Percentiles rank a stretch among this genome's conserved stretches.
These are phyloP conservation scores for Coracias cyanogaster DNA, from an alignment of 2,797 vertebrate species.

Conservation along the genomic window DNA sequence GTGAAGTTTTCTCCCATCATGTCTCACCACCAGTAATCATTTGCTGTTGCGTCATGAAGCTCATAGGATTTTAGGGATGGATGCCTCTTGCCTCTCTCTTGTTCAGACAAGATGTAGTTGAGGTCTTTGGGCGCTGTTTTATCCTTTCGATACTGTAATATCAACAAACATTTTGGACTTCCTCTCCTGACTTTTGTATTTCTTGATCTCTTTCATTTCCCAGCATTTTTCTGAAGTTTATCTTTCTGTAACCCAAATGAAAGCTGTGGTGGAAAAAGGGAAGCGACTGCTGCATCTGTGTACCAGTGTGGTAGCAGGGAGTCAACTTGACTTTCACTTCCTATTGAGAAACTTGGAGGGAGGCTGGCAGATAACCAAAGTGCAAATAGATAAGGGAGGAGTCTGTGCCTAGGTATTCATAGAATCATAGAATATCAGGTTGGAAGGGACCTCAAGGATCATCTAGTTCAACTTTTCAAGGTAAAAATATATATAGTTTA, in stretches of 20 bases:
- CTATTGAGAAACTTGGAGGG: neutral
- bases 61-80: neutral
- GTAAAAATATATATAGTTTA: too few species aligned
- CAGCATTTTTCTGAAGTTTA: neutral
- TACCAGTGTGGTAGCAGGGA: neutral
- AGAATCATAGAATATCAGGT: too few species aligned
- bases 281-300: neutral
- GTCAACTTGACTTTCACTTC: slow-evolving; percentile 47
- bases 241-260: neutral
- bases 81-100: neutral
- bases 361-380: neutral
- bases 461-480: too few species aligned
- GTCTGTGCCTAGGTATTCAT: accelerated
- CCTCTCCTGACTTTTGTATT: neutral
- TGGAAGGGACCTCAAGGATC: too few species aligned
- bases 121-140: neutral
- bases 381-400: neutral
- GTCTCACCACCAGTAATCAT: neutral
- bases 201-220: neutral
- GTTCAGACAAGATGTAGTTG: neutral
- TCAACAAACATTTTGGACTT: neutral
- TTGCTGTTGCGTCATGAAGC: neutral
- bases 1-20: neutral
- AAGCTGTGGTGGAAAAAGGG: slow-evolving; percentile 8
- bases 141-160: neutral